Evolutionary conservation across 2,113 vertebrate genomes (phyloP).

Genomic region (Psammodynastes pulverulentus): DNA sequence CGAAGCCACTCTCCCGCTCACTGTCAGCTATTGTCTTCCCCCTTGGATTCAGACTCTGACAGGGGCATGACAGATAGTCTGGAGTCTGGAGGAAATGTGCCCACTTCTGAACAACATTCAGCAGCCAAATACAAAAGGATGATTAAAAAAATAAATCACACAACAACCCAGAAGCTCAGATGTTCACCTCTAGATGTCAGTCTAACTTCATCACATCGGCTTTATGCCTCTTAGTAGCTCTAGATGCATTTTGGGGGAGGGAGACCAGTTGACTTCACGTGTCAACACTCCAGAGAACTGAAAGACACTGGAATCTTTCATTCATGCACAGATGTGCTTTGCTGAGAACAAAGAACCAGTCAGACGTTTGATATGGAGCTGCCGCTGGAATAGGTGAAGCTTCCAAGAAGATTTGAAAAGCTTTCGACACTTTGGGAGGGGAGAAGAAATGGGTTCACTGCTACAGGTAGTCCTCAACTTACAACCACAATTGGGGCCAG

Average conservation of each 20-base stretch:
- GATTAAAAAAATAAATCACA: too few relatives aligned
- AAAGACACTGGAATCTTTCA: background rate
- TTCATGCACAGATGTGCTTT: background rate
- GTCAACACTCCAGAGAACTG: background rate
- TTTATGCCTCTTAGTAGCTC: background rate
- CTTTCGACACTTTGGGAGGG: background rate
- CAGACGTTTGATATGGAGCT: background rate
- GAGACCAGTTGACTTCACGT: background rate
- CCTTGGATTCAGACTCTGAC: too few relatives aligned
- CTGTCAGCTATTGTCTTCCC: too few relatives aligned
- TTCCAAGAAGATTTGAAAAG: background rate
- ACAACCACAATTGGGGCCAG: background rate
- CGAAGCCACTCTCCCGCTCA: too few relatives aligned
- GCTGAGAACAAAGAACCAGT: background rate
- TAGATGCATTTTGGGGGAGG: background rate
- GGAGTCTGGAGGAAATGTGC: background rate
- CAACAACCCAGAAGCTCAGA: background rate
- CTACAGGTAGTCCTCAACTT: background rate
- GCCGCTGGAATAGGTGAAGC: background rate
- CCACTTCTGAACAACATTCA: background rate
- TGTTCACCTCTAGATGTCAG: background rate
- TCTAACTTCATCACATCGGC: background rate
- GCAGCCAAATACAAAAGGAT: background rate
- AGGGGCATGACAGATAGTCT: too few relatives aligned
- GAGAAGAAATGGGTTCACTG: background rate